phyloP scores from a whole-genome alignment of 2,888 invertebrate genomes.

The Steinernema hermaphroditum region DNA sequence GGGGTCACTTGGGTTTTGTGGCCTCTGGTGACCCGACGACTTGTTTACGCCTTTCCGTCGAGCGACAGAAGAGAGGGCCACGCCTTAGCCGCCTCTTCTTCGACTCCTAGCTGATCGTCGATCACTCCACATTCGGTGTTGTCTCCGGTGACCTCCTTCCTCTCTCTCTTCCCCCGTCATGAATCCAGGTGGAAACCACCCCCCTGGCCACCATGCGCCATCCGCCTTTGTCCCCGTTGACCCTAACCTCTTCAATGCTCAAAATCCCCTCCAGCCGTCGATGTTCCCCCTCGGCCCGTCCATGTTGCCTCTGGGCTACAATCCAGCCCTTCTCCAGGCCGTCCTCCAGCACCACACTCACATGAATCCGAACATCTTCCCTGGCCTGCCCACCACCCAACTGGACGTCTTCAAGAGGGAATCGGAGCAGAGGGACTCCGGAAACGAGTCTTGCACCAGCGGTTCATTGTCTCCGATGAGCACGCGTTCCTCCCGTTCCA shows the following conservation, averaged over 20 bases:
- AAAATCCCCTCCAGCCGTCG: not conserved
- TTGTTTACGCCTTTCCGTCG: conserved; percentile 24
- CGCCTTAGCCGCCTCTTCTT: not conserved
- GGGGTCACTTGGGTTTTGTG: conserved; percentile 20
- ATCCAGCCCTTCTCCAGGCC: not conserved
- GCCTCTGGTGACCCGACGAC: conserved; percentile 24
- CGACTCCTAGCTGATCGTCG: conserved; percentile 21
- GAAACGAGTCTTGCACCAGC: conserved; percentile 32
- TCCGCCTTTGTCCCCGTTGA: not conserved
- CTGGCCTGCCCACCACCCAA: not conserved
- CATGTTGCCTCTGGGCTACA: not conserved
- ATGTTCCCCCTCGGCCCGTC: not conserved
- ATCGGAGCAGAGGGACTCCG: conserved; percentile 35
- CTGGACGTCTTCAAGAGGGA: not conserved
- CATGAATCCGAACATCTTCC: no score
- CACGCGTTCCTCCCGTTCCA: conserved; percentile 8
- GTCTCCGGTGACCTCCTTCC: conserved; percentile 8
- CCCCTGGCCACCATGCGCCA: not conserved
- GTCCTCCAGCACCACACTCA: no score
- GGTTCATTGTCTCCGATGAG: not conserved
- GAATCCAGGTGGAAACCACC: not conserved
- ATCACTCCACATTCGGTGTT: conserved; percentile 3
- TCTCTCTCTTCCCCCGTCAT: not conserved
- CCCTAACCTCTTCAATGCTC: not conserved
- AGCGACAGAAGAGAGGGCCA: not conserved